Base-by-base conservation (phyloP, 2,113 vertebrate species). In the Zosterops hypoxanthus region DNA sequence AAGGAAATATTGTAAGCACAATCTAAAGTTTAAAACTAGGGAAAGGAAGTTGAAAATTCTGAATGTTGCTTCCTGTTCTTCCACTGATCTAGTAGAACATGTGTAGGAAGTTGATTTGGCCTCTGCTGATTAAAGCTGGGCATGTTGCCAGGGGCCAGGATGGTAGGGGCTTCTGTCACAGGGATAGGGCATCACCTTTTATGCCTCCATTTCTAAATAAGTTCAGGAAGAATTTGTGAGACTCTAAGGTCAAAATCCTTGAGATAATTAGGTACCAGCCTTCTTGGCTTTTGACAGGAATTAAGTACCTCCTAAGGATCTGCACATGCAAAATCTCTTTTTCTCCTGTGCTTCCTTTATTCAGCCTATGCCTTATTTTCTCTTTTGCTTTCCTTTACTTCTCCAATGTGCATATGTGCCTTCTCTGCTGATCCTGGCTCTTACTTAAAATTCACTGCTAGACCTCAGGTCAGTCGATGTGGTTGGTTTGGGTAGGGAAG, bases 401-500 rank as follows among this genome's bases (percentile, higher is more conserved):
- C 44, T 78, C 47, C 36, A 59, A 41, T 42, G n/a, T 59, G 22
- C 14, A 3, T 68, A 47, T 36, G 7, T 82, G 44, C 34, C 79
- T 82, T 79, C 36, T 68, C 75, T 87, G 15, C 73, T 85, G 15
- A 60, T 59, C 9, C n/a, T 79, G 57, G 15, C 26, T 85, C 18
- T 78, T 28, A 53, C 50, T 94, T 88, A 81, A 79, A 88, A 93
- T 88, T 90, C 88, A 34, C 11, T 73, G 82, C 80, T 81, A 86
- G 33, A 59, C 25, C 44, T 34, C 52, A 78, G 75, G 79, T 78
- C 60, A 77, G 42, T 61, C 2, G 1, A 47, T 70, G 50, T 36
- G 46, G 9, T 50, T 90, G 47, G 50, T 23, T 76, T 80, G 55
- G 23, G 42, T 8, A 75, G 55, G 29, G 34, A 44, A 52, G 5